Evolutionary conservation across 2,888 invertebrate species (phyloP), one percentile per base, ranked within the genome.

Genomic region (Drosophila rubida): DNA sequence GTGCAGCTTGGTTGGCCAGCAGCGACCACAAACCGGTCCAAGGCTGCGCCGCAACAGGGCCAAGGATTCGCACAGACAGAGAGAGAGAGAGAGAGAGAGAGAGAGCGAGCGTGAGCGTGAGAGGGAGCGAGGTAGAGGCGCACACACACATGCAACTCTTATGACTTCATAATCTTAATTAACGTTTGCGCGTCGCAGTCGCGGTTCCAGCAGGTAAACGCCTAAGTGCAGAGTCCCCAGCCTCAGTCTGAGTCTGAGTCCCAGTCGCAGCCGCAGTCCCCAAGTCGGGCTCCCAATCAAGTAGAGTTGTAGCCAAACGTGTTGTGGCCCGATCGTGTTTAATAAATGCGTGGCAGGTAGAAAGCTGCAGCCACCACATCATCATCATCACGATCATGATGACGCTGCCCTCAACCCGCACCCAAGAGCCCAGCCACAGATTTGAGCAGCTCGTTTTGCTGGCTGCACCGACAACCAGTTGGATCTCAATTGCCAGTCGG

Each of bases 141-240:
- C 6, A 6, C 59, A 81, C 61, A 70, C 61, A 57, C 22, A 41
- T 59, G 69, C 67, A 69, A 65, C 69, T 91, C 91, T 91, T 91
- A 91, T 91, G 91, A 91, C 91, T 91, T 91, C 91, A 91, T 91
- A 91, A 91, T 91, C 91, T 91, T 91, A 91, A 91, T 91, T 91
- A 91, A 91, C 91, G 91, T 91, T 91, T 90, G 89, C 89, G 90
- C 88, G 84, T 86, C 75, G 78, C 78, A 75, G n/a, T 32, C 79
- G 71, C 83, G 70, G 60, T 72, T 41, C 57, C 42, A 50, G 41
- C 60, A 53, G 53, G 53, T 53, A 53, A 53, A 53, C 49, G 62
- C 37, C 59, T 54, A 46, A 49, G 30, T 50, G 27, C 46, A 37
- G 30, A 42, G 35, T 58, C 45, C 58, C 53, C 39, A 61, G 51